Evolutionary conservation across 2,888 invertebrate genomes (phyloP).

Genomic region (Strigamia transsilvanica): DNA sequence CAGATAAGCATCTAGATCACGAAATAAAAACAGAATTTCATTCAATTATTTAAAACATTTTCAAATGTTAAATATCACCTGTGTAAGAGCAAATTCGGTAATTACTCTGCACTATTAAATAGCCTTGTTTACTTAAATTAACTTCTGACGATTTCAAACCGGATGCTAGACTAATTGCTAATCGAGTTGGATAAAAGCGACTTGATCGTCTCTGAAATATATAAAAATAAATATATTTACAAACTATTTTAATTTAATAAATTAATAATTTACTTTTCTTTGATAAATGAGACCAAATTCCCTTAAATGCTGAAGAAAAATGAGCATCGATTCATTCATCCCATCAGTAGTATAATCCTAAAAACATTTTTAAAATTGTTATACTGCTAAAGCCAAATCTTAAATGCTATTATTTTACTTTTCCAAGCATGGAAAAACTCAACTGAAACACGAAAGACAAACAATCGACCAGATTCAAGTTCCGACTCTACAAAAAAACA

Average conservation of each 20-base stretch:
- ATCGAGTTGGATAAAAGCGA: slow-evolving; percentile 91
- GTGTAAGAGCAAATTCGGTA: slow-evolving; percentile 96
- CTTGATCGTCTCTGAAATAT: slow-evolving; percentile 79
- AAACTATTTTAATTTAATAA: neutral
- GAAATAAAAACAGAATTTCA: neutral
- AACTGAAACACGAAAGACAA: slow-evolving; percentile 95
- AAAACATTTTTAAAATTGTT: slow-evolving; percentile 12
- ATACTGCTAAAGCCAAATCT: neutral
- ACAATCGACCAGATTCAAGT: slow-evolving; percentile 88
- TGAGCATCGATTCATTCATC: slow-evolving; percentile 84
- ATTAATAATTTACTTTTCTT: slow-evolving; percentile 75
- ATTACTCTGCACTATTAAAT: slow-evolving; percentile 96
- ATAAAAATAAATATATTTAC: neutral
- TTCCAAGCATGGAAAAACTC: slow-evolving; percentile 92
- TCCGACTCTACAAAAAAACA: slow-evolving; percentile 68
- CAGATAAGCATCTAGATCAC: slow-evolving; percentile 69
- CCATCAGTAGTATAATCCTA: slow-evolving; percentile 96
- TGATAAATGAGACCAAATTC: slow-evolving; percentile 98
- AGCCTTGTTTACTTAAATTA: slow-evolving; percentile 69
- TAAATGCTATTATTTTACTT: slow-evolving; percentile 67
- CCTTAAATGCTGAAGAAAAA: slow-evolving; percentile 92
- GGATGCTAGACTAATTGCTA: slow-evolving; percentile 85
- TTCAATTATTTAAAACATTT: slow-evolving; percentile 12
- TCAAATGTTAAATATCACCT: slow-evolving; percentile 56
- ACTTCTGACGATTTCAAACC: slow-evolving; percentile 65